A percentile compares a stretch with the other conserved stretches of the same genome.
These are phyloP conservation scores for Dicycla oo DNA, from an alignment of 2,888 invertebrate genomes.

Conservation along the genomic window DNA sequence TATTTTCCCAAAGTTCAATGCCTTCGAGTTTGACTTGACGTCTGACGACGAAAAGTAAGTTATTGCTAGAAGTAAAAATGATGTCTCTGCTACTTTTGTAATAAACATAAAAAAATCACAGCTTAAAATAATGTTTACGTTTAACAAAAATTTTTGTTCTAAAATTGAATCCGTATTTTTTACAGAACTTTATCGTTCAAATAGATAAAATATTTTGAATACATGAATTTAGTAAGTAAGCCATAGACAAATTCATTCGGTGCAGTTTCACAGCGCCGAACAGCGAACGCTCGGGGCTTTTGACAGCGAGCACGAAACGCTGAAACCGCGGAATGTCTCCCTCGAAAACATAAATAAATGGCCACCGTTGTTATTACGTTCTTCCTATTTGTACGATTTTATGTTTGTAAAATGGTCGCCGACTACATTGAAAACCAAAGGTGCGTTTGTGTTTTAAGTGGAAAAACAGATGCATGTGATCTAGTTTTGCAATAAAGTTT, in stretches of 20 bases:
- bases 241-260: conserved; percentile 65
- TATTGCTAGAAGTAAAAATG: conserved; percentile 29
- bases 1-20: conserved; percentile 42
- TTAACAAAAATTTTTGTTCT: too few relatives aligned
- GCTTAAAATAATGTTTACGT: not conserved
- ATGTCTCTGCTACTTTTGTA: not conserved
- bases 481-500: conserved; percentile 60
- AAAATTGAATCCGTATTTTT: not conserved
- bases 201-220: too few relatives aligned
- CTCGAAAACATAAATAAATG: conserved; percentile 89
- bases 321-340: conserved; percentile 82
- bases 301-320: conserved; percentile 80
- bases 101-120: too few relatives aligned
- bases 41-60: not conserved
- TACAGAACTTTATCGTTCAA: not conserved
- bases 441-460: conserved; percentile 67
- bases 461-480: not conserved
- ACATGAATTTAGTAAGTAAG: conserved; percentile 27
- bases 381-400: conserved; percentile 82
- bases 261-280: conserved; percentile 69
- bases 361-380: conserved; percentile 89
- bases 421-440: conserved; percentile 77
- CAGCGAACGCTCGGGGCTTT: conserved; percentile 68
- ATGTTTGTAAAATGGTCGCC: conserved; percentile 89
- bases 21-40: conserved; percentile 29